These are phyloP conservation scores for Mormyrus iriodes DNA, from an alignment of 2,113 vertebrate genomes.

Conservation along the genomic window DNA sequence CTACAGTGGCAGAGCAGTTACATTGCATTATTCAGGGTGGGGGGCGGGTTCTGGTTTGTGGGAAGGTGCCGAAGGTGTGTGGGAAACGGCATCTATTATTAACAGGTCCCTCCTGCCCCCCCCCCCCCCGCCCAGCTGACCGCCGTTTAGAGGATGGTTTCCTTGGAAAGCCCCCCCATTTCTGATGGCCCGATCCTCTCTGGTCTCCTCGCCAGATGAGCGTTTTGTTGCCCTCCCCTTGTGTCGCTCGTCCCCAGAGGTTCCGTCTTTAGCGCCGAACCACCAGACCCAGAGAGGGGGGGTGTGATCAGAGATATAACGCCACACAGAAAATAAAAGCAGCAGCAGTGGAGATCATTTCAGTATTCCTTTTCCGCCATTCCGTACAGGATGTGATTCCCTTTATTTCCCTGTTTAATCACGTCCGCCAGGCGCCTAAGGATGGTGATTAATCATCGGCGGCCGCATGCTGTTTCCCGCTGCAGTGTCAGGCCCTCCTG, in stretches of 20 bases:
- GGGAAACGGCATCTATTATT: background rate
- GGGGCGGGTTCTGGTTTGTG: background rate
- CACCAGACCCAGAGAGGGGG: background rate
- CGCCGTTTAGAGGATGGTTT: background rate
- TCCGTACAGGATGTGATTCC: background rate
- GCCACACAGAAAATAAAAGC: background rate
- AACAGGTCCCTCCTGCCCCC: background rate
- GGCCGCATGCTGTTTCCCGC: background rate
- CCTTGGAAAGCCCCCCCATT: background rate
- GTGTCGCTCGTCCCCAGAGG: background rate
- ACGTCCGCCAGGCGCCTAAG: background rate
- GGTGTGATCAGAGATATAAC: background rate
- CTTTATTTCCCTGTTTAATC: background rate
- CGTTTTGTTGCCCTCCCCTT: background rate
- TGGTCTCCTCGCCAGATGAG: background rate
- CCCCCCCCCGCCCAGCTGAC: background rate
- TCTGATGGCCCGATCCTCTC: background rate
- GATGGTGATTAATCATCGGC: constrained; percentile 4
- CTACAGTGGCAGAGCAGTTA: background rate
- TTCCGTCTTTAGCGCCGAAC: background rate
- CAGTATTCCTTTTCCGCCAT: background rate
- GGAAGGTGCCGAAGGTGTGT: background rate
- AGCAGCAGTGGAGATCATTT: background rate
- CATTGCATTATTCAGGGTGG: background rate
- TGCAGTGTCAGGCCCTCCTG: background rate